Evolutionary conservation across 2,113 vertebrate genomes (phyloP), one percentile per base, ranked within the genome.

Genomic region (Paracyprichromis sp.): DNA sequence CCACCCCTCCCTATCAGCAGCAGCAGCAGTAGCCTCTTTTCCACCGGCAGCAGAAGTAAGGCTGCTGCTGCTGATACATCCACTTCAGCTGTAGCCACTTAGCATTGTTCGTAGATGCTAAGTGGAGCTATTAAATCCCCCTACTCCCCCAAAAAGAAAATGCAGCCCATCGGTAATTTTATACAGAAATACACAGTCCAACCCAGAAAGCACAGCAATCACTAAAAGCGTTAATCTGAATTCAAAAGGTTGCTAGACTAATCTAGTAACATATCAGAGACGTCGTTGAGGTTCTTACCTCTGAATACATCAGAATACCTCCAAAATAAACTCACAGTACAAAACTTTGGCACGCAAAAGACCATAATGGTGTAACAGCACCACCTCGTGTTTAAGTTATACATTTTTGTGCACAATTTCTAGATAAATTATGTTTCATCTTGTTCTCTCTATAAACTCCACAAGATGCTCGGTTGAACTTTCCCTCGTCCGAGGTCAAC

Each of bases 21-120:
- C 71, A 59, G 69, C 69, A 73, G 38, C 71, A 76, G 71, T 19
- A 50, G 45, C 26, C 45, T 78, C 71, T 50, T n/a, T 78, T 78
- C 24, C 1, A 78, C 16, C 26, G 71, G 16, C 43, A 31, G 9
- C 43, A 76, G 21, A 76, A 50, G 26, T 26, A 76, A 47, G 69
- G 24, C 31, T 66, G 31, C 59, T 47, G 69, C 69, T 29, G 43
- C 26, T 9, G 43, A 52, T 34, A n/a, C 16, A 52, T 13, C 26
- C 73, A 52, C 71, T 21, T 8, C 19, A 40, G 9, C 63, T 29
- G 26, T 52, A 31, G 17, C 45, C 73, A 78, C 10, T 50, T 13
- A 52, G 2, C 73, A 3, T 66, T 38, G 19, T 10, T n/a, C 34
- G 2, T 66, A 66, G 61, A 66, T n/a, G 61, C 17, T 66, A 66